These are phyloP conservation scores for Peromyscus polionotus DNA, from an alignment of 2,113 vertebrate genomes.

Conservation along the genomic window DNA sequence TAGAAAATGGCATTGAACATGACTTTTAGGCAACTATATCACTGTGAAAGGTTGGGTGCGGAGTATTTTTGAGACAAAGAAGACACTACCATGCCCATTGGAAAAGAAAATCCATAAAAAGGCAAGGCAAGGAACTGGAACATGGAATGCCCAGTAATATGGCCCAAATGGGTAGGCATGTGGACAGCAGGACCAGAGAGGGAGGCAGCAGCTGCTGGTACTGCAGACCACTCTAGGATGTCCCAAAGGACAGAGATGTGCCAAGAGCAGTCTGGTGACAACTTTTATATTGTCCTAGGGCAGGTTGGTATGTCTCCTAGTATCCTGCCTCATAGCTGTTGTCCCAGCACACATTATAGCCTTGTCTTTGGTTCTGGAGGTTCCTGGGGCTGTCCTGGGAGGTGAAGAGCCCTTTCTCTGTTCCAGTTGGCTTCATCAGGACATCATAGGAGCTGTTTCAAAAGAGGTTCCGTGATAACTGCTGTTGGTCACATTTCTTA, in stretches of 20 bases:
- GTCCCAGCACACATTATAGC: neutral
- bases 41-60: neutral
- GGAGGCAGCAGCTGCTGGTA: neutral
- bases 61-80: neutral
- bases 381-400: neutral
- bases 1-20: neutral
- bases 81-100: neutral
- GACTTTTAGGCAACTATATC: neutral
- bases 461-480: neutral
- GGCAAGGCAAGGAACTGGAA: neutral
- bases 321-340: neutral
- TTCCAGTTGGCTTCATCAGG: neutral
- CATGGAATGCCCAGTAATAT: neutral
- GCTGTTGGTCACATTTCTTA: neutral
- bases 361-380: constrained; percentile 25
- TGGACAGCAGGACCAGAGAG: neutral
- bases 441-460: neutral
- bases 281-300: constrained; percentile 28
- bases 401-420: neutral
- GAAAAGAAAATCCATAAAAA: neutral
- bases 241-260: neutral
- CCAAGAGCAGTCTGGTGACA: neutral
- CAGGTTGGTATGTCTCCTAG: neutral
- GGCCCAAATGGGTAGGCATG: neutral
- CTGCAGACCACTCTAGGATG: constrained; percentile 9